Evolutionary conservation across 1,140 invertebrate genomes (phyloP), one percentile per base, ranked within the genome.

Genomic region (Papilio glaucus): DNA sequence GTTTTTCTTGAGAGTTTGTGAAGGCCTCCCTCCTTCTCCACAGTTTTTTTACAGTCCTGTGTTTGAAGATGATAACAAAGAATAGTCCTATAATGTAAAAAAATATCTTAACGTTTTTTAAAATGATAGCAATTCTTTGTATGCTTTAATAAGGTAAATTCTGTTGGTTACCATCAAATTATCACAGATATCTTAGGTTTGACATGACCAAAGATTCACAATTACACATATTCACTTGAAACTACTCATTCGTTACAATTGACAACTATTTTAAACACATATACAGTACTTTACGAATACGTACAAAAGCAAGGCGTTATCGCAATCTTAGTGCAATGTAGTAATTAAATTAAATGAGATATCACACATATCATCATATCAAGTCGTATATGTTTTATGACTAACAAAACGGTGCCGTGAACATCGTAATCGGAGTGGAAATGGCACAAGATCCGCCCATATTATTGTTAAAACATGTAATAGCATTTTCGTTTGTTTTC

Each of bases 391-490:
- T 10, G 45, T 49, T 49, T 49, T 49, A 49, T 18, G 45, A 49
- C 18, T 49, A 18, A 49, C 45, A 8, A 49, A 49, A 49, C 45
- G 18, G 21, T 3, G 18, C 45, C 18, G 45, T 21, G 45, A 57
- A 57, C 49, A 57, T 57, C 10, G 49, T 24, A 57, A 24, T 57
- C 49, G 49, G 21, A 10, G 49, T 57, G 49, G 10, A 57, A 57
- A 57, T 57, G 49, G 49, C 9, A 21, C 21, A 10, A 24, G 49
- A 57, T 57, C 49, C 18, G 9, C 49, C 49, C 49, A 10, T 57
- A 12, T 57, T 57, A 24, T 57, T 24, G 49, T 24, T 24, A 57
- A 57, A 57, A 57, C 49, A 57, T 57, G 21, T 10, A 12, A 24
- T 10, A 26, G 49, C 9, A 18, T 18, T 57, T 53, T 57, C 21